phyloP scores from a whole-genome alignment of 2,113 vertebrate species.

The Phyllopteryx taeniolatus region DNA sequence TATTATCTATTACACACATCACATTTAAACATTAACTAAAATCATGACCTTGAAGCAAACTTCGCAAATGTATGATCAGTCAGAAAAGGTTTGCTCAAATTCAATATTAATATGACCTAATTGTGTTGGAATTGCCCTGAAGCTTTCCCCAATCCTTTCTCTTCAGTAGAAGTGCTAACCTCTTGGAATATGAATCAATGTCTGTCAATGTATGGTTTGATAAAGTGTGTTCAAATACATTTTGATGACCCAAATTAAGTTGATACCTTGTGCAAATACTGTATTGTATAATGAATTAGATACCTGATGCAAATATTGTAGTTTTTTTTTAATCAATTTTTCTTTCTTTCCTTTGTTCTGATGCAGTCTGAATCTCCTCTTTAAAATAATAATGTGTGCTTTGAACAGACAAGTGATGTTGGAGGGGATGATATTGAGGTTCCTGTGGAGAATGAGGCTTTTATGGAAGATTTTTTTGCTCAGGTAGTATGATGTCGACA shows the following conservation, averaged over 20 bases:
- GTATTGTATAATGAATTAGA: not conserved
- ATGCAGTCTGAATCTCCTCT: not conserved
- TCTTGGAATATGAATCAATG: not conserved
- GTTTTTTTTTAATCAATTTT: no score
- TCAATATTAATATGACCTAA: not conserved
- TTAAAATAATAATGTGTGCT: not conserved
- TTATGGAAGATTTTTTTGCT: conserved; percentile 94
- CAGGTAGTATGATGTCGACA: conserved; percentile 72
- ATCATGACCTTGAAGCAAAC: not conserved
- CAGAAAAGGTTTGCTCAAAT: not conserved
- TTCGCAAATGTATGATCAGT: not conserved
- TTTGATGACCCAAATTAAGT: not conserved
- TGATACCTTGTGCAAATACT: not conserved
- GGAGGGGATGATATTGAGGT: conserved; percentile 88
- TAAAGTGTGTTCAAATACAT: not conserved
- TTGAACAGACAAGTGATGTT: conserved; percentile 81
- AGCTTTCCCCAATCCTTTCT: not conserved
- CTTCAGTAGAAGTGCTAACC: not conserved
- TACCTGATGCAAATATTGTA: not conserved
- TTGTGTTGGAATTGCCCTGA: not conserved
- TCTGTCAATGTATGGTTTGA: not conserved
- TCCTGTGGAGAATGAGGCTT: conserved; percentile 87
- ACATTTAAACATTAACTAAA: not conserved
- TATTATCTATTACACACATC: not conserved
- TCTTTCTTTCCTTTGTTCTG: not conserved